Evolutionary conservation across 2,113 vertebrate species (phyloP), one percentile per base, ranked within the genome.

Genomic region (Urocitellus parryii): DNA sequence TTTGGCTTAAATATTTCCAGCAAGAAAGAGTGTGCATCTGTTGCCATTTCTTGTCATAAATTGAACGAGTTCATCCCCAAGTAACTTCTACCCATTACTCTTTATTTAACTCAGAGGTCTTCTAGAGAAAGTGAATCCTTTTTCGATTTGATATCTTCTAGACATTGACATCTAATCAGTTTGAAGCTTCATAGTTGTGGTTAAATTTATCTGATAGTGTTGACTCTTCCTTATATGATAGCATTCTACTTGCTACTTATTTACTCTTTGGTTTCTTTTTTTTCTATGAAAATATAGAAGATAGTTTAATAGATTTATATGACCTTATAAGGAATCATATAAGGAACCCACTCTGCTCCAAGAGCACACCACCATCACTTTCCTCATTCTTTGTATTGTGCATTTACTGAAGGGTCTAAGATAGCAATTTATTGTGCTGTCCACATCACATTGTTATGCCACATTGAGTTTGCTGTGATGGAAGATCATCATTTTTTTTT

Each of bases 1-100:
- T 80, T 95, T 88, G 32, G n/a, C 37, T 73, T 90, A 16, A 63
- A 58, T 61, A 6, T 83, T 83, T 80, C 79, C 32, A 93, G 32
- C 9, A 48, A 76, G 32, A 51, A 4, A 51, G 1, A 11, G 12
- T 87, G 29, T 63, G 39, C 1, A 67, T 63, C 53, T 96, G 58
- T 65, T 96, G 13, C 45, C 25, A 87, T 6, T 76, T 48, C 42
- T 78, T 87, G 12, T 12, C n/a, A 20, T 32, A 88, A 77, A 10
- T 34, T 81, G 53, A 81, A 48, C 22, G 86, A 94, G 16, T 45
- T 25, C 12, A 48, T 29, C 70, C 48, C 42, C 32, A 27, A 61
- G 2, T 48, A 72, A 37, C 27, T 93, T 81, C 10, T 32, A 10
- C 12, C 22, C 5, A 4, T 65, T 81, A 9, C 9, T 92, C 37